phyloP scores from a whole-genome alignment of 2,113 vertebrate species.

The Leptodactylus fuscus region DNA sequence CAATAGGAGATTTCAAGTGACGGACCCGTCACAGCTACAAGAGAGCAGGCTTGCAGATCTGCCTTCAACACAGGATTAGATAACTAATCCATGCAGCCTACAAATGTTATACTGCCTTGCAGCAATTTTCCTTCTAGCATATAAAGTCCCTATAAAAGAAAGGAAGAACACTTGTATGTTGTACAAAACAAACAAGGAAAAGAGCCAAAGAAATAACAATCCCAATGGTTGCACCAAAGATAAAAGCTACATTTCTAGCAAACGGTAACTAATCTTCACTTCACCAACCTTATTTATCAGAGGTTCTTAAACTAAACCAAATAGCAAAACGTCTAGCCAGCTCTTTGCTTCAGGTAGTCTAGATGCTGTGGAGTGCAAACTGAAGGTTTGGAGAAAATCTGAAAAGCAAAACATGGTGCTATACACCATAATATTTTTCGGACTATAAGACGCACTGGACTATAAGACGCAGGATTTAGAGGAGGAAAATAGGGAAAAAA shows the following conservation, averaged over 20 bases:
- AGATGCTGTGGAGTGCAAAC: no score
- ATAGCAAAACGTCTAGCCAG: no score
- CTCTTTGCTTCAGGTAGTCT: background rate
- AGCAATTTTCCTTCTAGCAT: slow-evolving; percentile 8
- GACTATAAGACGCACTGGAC: no score
- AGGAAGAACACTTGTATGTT: background rate
- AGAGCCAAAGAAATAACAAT: background rate
- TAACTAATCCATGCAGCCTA: slow-evolving; percentile 74
- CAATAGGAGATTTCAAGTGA: slow-evolving; percentile 45
- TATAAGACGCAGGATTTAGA: no score
- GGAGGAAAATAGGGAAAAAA: no score
- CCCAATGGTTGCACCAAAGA: no score
- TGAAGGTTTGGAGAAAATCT: no score
- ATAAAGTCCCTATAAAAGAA: slow-evolving; percentile 2
- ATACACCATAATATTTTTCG: no score
- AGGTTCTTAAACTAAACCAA: background rate
- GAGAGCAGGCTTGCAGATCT: slow-evolving; percentile 64
- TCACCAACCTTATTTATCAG: background rate
- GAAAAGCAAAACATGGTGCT: no score
- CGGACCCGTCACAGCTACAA: slow-evolving; percentile 70
- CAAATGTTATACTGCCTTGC: slow-evolving; percentile 66
- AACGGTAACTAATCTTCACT: background rate
- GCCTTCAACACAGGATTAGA: slow-evolving; percentile 66
- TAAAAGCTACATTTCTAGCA: background rate
- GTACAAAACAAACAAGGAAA: background rate